phyloP scores from a whole-genome alignment of 2,888 invertebrate species.

The Cerastoderma edule region DNA sequence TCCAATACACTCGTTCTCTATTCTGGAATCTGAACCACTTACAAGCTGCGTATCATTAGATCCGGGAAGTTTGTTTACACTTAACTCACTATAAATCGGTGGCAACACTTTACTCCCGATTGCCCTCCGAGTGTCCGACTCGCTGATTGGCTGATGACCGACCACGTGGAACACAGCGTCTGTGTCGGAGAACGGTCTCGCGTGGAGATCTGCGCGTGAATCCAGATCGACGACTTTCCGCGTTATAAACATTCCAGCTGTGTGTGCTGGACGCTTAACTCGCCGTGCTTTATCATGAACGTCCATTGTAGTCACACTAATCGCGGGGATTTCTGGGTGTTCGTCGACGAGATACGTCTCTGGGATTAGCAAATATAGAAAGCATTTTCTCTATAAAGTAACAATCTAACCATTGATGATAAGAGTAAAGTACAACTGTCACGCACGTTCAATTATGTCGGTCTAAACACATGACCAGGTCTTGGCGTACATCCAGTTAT shows the following conservation, averaged over 20 bases:
- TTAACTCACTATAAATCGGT: background rate
- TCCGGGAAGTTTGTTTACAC: background rate
- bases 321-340: background rate
- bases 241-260: conserved; percentile 13
- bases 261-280: background rate
- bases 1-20: no score
- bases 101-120: background rate
- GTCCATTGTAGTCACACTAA: background rate
- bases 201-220: background rate
- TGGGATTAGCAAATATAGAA: no score
- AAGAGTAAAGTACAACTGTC: no score
- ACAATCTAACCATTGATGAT: no score
- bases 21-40: no score
- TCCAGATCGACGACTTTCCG: conserved; percentile 19
- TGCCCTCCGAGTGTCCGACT: background rate
- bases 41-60: background rate
- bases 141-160: background rate
- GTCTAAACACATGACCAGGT: background rate
- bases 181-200: background rate
- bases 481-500: background rate
- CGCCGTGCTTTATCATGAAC: background rate
- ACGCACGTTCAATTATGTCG: background rate
- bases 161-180: background rate
- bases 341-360: background rate
- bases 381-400: no score